A percentile compares a stretch with the other conserved stretches of the same genome.
Conservation (phyloP, 2,113 vertebrate species). For the Pterocles orientalis region DNA sequence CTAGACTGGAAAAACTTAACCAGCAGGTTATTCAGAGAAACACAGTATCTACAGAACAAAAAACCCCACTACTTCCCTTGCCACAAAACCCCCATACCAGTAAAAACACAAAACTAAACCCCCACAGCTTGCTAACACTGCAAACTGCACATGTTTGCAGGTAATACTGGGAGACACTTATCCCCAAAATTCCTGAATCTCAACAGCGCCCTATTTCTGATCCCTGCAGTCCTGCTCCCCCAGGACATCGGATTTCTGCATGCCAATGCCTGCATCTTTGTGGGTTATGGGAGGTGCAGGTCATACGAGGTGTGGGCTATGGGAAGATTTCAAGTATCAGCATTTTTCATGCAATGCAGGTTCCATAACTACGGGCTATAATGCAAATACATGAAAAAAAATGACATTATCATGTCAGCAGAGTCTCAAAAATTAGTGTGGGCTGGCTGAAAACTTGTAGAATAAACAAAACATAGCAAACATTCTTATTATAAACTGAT, state of each 20-base stretch:
- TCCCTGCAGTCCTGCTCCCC: neutral
- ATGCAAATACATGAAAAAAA: neutral
- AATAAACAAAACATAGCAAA: constrained; percentile 17
- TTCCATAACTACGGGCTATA: neutral
- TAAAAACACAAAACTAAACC: neutral
- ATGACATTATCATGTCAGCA: neutral
- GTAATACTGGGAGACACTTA: neutral
- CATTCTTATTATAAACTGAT: neutral
- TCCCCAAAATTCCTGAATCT: neutral
- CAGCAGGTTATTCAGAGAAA: neutral
- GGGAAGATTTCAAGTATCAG: neutral
- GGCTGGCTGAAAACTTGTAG: neutral
- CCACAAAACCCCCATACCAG: neutral
- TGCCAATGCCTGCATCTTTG: neutral
- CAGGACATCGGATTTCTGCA: neutral
- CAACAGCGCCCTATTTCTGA: neutral
- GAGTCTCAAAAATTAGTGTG: neutral
- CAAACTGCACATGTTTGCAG: neutral
- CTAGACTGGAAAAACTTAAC: neutral
- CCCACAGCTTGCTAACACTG: neutral
- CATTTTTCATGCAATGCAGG: neutral
- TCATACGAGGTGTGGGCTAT: neutral
- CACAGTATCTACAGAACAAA: neutral
- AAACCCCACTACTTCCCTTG: neutral
- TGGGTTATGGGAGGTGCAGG: neutral